Evolutionary conservation across 2,797 vertebrate genomes (phyloP), one percentile per base, ranked within the genome.

Genomic region (Eulemur rubriventer): DNA sequence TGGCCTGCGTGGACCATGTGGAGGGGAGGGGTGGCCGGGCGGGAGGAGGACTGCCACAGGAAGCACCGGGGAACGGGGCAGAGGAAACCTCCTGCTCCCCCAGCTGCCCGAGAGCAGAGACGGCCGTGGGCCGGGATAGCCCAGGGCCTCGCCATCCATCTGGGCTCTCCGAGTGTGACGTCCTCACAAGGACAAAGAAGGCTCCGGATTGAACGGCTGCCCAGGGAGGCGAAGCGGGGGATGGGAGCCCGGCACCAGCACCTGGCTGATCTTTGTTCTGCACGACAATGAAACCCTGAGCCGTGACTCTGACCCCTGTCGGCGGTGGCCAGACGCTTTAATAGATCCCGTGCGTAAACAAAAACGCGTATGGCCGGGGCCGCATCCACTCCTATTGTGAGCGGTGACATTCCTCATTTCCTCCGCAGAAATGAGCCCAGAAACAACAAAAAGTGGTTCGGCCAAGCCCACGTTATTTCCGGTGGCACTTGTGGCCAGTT

Each of bases 301-400:
- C 38, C 67, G 0, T 87, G 33, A 4, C 92, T n/a, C 38, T 2
- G 33, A n/a, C 46, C 48, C 28, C 17, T 0, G 16, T 46, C 65
- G 16, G 48, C n/a, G n/a, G 78, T 24, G 7, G 52, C 85, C 6
- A 0, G 90, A 91, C 88, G 3, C 89, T 7, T 81, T 41, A 95
- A 67, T 84, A 55, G 2, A 16, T 83, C 95, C 2, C 12, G 57
- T 75, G 88, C 73, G 88, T 96, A 95, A 84, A 92, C 92, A 91
- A 93, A 95, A 69, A 65, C 13, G 3, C 0, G n/a, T 28, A 0
- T 6, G n/a, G 88, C 46, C 1, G 0, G 41, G 1, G 0, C 7
- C 4, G 18, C 73, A 3, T 43, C 55, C 0, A 6, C 9, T 0
- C 1, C 7, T 7, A 6, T 13, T 52, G 46, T 5, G 22, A 91